Evolutionary conservation across 1,140 invertebrate species (phyloP).

Genomic region (Caenorhabditis latens): DNA sequence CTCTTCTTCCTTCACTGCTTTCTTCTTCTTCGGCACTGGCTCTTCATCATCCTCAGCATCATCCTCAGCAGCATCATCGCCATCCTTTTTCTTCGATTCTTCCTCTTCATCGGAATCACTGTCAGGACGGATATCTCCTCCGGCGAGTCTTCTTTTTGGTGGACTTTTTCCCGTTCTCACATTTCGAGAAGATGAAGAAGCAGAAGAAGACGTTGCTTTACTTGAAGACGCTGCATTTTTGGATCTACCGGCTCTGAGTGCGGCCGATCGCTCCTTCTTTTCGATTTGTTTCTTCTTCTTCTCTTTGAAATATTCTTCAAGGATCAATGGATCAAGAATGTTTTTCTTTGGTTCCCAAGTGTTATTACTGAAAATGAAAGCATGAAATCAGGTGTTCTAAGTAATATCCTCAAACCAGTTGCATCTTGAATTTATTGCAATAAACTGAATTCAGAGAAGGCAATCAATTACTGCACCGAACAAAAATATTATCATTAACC

Average conservation of each 20-base stretch:
- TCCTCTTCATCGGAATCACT: conserved; percentile 44
- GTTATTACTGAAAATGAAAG: conserved; percentile 51
- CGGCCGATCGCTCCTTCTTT: conserved; percentile 4
- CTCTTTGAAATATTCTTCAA: background rate
- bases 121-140: conserved; percentile 58
- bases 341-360: conserved; percentile 59
- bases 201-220: background rate
- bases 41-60: conserved; percentile 29
- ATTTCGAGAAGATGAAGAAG: background rate
- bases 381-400: too few relatives aligned
- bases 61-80: background rate
- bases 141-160: conserved; percentile 51
- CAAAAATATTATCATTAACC: too few relatives aligned
- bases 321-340: conserved; percentile 36
- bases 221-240: background rate
- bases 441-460: too few relatives aligned
- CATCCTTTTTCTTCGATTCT: background rate
- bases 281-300: background rate
- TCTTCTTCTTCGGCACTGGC: conserved; percentile 29
- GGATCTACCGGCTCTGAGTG: background rate
- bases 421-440: too few relatives aligned
- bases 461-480: too few relatives aligned
- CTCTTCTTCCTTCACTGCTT: conserved; percentile 11
- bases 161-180: background rate
- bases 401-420: background rate